Base-by-base conservation (phyloP, 2,113 vertebrate species). In the Phocoena sinus region DNA sequence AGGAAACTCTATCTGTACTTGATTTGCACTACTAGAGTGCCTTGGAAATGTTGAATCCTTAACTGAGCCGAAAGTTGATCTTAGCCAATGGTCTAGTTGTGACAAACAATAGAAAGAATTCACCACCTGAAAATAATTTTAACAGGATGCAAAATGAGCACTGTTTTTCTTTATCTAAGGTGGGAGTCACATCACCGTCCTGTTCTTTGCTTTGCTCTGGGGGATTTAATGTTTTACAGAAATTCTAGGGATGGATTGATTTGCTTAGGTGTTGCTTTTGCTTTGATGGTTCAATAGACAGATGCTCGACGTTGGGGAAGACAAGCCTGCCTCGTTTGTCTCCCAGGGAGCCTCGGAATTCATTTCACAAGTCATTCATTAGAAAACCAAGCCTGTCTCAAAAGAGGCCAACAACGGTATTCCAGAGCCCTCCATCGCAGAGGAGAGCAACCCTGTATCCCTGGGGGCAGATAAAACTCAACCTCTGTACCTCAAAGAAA, bases 311-410 rank as follows among this genome's bases (percentile, higher is more conserved):
- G 6, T 95, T 94, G 95, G 96, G 95, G 95, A 96, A 97, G 85
- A 94, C 94, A 91, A 91, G 88, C 92, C 98, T 97, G 97, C 85
- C 88, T 98, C 84, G 8, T 91, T 86, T 84, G 95, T 97, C 97
- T 98, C 93, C 94, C 97, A 74, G 60, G 15, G 97, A 98, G 95
- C 81, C 89, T 67, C 60, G 8, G 89, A 97, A 36, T 82, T 98
- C 95, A 98, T 80, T 93, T 98, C 98, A 98, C 98, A 98, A 98
- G 97, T 98, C 98, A 98, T 98, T 98, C 98, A 71, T 98, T 98
- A 98, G 98, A 97, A 97, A 98, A 97, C 96, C 90, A 97, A 98
- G 74, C 94, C 97, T 85, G 25, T 95, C 94, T 97, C 97, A 97
- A 95, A 98, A 89, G 76, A 97, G 56, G 96, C 96, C 96, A 97